These are phyloP conservation scores for Leuciscus idus DNA, from an alignment of 2,113 vertebrate species.

Conservation along the genomic window DNA sequence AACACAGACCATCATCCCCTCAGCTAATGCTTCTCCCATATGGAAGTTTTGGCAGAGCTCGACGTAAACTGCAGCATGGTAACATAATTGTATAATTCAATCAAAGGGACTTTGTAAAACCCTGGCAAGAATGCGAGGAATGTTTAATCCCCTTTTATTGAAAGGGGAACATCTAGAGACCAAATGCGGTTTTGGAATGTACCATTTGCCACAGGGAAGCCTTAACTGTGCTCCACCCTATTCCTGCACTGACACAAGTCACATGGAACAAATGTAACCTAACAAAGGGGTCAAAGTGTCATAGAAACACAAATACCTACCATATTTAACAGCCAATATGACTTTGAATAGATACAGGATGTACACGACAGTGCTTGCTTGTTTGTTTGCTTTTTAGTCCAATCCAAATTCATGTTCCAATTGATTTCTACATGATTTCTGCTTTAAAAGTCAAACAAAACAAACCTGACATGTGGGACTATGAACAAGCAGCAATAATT, in stretches of 20 bases:
- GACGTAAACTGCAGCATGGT: constrained; percentile 16
- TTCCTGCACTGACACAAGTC: background rate
- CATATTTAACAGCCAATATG: background rate
- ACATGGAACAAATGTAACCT: background rate
- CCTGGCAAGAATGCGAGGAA: constrained; percentile 41
- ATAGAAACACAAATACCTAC: background rate
- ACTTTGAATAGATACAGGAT: background rate
- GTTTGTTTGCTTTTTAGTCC: background rate
- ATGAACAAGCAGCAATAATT: background rate
- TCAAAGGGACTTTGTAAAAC: constrained; percentile 38
- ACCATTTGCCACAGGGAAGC: constrained; percentile 25
- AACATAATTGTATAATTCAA: constrained; percentile 45
- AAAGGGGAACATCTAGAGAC: constrained; percentile 31
- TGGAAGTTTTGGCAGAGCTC: constrained; percentile 31
- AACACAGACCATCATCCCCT: constrained; percentile 13
- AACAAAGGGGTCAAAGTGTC: constrained; percentile 11
- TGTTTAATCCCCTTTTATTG: constrained; percentile 32
- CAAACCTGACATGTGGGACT: background rate
- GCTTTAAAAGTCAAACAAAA: background rate
- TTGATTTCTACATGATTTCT: background rate
- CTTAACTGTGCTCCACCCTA: background rate
- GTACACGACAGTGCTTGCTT: background rate
- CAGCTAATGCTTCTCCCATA: constrained; percentile 5
- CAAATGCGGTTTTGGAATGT: constrained; percentile 44
- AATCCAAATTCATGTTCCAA: background rate